Base-by-base conservation (phyloP, 2,113 vertebrate species). In the Notothenia rossii region DNA sequence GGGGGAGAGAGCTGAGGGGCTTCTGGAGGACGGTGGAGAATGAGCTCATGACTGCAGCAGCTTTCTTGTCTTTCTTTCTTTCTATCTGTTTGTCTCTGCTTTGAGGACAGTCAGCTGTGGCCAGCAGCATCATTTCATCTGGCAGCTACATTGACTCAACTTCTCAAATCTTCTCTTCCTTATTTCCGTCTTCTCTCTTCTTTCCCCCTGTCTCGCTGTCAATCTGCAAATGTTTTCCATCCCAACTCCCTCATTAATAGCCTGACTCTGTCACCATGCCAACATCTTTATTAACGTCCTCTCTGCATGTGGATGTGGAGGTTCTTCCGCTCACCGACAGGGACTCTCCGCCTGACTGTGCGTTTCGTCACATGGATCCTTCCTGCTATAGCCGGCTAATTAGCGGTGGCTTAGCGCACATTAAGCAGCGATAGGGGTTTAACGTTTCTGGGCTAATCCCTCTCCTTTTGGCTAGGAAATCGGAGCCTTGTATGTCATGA, bases 361-460 rank as follows among this genome's bases (percentile, higher is more conserved):
- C 13, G 80, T 58, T 50, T 58, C 56, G 78, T 94, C 91, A 91
- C 91, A 88, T 87, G 91, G 75, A 77, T 88, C 79, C 82, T 77
- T 86, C 86, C 86, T 72, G 82, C 77, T 69, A 10, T 79, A 63
- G 83, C n/a, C 45, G 64, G 83, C 78, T 93, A 93, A 94, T 94
- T 94, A 94, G 90, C 74, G 68, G 18, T 62, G 92, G 93, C 90
- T 94, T 93, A 94, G 91, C 55, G 53, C 83, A 87, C 89, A 89
- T 92, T 92, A 92, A 86, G 86, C 90, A 63, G 82, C 72, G 79
- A 91, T 89, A 92, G 69, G 72, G 87, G 81, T 89, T 92, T 89
- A 92, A 74, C 79, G 73, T 92, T 91, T 92, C 88, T 88, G 69
- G 86, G 78, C 83, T 94, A 94, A 94, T 93, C 93, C 92, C 74